Base-by-base conservation (phyloP, 2,888 invertebrate species). In the Elysia crispata region DNA sequence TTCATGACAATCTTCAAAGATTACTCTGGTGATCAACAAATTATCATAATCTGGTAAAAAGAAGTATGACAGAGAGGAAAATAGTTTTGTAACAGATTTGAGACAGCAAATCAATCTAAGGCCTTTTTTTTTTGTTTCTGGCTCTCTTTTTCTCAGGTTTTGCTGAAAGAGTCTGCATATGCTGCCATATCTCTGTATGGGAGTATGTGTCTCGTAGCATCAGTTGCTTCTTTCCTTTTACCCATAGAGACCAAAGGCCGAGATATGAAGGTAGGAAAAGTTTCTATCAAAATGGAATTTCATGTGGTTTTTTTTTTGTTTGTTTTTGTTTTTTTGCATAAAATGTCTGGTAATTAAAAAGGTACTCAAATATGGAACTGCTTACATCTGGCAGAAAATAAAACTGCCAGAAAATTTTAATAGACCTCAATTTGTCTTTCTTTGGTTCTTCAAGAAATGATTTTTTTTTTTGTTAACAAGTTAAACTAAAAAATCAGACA, bases 221-320 rank as follows among this genome's bases (percentile, higher is more conserved):
- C 96, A 0, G 90, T 95, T 0, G 96, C 96, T 0, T 95, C 96
- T 79, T 92, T 96, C 23, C 93, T 96, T 3, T 93, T 97, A 76
- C 97, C 97, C 13, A 96, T 97, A 76, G 97, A 97, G 93, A 96
- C 96, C 1, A 95, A 95, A 90, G 96, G 96, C 64, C 88, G 89
- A 90, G 89, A 89, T 83, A 88, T 91, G 90, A 88, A 88, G 89
- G 91, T 90, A 85, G 80, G 81, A 8, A n/a, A 3, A 41, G 41
- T 25, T 66, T 66, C 25, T 66, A 6, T 66, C 13, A 66, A 18
- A 8, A 66, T 25, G 60, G 3, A 60, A 23, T 8, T 18, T n/a
- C 64, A 15, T 11, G 18, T 28, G 60, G 3, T 15, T 23, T 8
- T 60, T 60, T 60, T 60, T 3, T 60, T 6, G 60, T 23, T 6